A percentile compares a stretch with the other conserved stretches of the same genome.
phyloP scores from a whole-genome alignment of 2,888 invertebrate genomes.

The Selenia dentaria region DNA sequence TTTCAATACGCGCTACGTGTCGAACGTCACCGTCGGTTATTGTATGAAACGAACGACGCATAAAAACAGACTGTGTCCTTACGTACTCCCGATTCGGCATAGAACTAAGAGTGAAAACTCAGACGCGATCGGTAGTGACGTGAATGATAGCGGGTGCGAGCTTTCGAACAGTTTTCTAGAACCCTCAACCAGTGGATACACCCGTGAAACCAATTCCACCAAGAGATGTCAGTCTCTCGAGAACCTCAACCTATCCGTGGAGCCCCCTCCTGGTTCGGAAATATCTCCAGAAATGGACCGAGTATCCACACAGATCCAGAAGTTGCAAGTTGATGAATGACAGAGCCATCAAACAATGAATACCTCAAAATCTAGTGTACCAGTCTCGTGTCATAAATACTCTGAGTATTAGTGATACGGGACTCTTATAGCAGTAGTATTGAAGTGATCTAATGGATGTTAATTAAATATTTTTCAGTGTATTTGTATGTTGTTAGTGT shows the following conservation, averaged over 20 bases:
- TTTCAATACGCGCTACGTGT: slow-evolving; percentile 85
- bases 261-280: slow-evolving; percentile 59
- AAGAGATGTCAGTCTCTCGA: slow-evolving; percentile 87
- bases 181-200: slow-evolving; percentile 69
- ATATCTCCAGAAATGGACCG: slow-evolving; percentile 84
- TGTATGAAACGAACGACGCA: slow-evolving; percentile 81
- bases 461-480: slow-evolving; percentile 64
- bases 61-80: slow-evolving; percentile 85
- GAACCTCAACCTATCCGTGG: slow-evolving; percentile 76
- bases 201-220: slow-evolving; percentile 60
- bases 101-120: slow-evolving; percentile 87
- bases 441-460: slow-evolving; percentile 61
- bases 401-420: slow-evolving; percentile 36
- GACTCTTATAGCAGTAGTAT: slow-evolving; percentile 53
- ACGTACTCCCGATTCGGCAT: slow-evolving; percentile 82
- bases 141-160: slow-evolving; percentile 60
- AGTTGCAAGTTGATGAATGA: slow-evolving; percentile 86
- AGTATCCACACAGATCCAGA: slow-evolving; percentile 86
- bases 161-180: slow-evolving; percentile 64
- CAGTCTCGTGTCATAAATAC: slow-evolving; percentile 39
- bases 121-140: slow-evolving; percentile 71
- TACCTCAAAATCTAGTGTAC: slow-evolving; percentile 39
- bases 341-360: slow-evolving; percentile 40
- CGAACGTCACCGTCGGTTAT: slow-evolving; percentile 86
- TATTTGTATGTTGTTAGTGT: slow-evolving; percentile 56